Percentiles rank a stretch among this genome's conserved stretches.
phyloP scores from a whole-genome alignment of 2,888 invertebrate genomes.

The Dasypolia templi region DNA sequence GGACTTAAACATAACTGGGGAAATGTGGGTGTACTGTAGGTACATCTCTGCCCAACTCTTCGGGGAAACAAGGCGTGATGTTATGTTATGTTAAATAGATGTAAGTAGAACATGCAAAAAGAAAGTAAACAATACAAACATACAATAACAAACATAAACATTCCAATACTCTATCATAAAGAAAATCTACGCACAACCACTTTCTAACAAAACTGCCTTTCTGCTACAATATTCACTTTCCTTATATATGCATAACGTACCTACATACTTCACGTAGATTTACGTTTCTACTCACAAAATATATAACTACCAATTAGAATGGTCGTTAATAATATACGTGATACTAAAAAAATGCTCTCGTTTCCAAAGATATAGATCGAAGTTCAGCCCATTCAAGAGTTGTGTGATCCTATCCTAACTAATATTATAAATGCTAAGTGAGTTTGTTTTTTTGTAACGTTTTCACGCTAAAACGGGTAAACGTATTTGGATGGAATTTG shows the following conservation, averaged over 20 bases:
- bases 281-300: slow-evolving; percentile 10
- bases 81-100: too few relatives aligned
- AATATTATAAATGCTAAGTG: too few relatives aligned
- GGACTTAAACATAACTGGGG: too few relatives aligned
- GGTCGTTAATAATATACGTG: not conserved
- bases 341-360: not conserved
- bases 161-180: slow-evolving; percentile 41
- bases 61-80: too few relatives aligned
- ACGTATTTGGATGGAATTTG: too few relatives aligned
- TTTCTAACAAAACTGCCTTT: slow-evolving; percentile 52
- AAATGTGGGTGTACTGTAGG: too few relatives aligned
- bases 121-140: slow-evolving; percentile 43
- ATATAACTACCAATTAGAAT: not conserved
- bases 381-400: too few relatives aligned
- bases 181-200: slow-evolving; percentile 52
- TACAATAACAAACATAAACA: slow-evolving; percentile 37
- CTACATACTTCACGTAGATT: slow-evolving; percentile 16
- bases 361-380: not conserved
- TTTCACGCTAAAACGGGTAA: too few relatives aligned
- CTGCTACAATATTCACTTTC: slow-evolving; percentile 40
- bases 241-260: slow-evolving; percentile 21
- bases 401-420: too few relatives aligned
- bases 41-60: too few relatives aligned
- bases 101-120: not conserved
- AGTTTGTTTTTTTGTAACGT: too few relatives aligned